These are phyloP conservation scores for Drosophila setifemur DNA, from an alignment of 1,140 invertebrate genomes.

Conservation along the genomic window DNA sequence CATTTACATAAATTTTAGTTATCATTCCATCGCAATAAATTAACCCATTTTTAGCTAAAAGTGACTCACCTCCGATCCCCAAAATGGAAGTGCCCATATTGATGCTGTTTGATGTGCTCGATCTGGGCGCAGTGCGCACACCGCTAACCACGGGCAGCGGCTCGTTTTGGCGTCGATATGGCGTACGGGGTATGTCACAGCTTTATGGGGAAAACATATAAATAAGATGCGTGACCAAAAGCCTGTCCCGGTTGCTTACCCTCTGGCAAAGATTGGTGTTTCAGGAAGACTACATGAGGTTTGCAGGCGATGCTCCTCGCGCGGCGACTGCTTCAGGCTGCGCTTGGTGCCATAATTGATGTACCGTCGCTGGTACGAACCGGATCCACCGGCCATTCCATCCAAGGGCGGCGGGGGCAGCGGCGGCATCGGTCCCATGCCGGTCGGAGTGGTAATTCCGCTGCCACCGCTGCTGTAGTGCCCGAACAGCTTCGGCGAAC, in stretches of 20 bases:
- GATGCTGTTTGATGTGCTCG: slow-evolving; percentile 85
- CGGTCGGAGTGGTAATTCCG: slow-evolving; percentile 82
- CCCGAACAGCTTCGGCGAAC: slow-evolving; percentile 80
- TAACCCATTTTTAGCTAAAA: not conserved
- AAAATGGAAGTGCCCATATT: slow-evolving; percentile 82
- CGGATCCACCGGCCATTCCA: slow-evolving; percentile 54
- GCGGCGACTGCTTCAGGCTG: slow-evolving; percentile 82
- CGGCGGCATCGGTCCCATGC: slow-evolving; percentile 83
- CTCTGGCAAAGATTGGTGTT: slow-evolving; percentile 91
- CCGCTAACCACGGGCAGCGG: slow-evolving; percentile 71
- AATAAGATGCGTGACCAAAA: no score
- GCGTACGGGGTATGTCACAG: slow-evolving; percentile 89
- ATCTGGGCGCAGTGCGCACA: slow-evolving; percentile 84
- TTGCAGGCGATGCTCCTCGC: slow-evolving; percentile 86
- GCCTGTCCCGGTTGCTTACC: slow-evolving; percentile 63
- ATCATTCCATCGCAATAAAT: not conserved
- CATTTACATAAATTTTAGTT: no score
- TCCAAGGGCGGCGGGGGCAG: slow-evolving; percentile 61
- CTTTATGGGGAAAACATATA: slow-evolving; percentile 34
- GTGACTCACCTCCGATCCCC: slow-evolving; percentile 69
- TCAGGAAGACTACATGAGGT: slow-evolving; percentile 92
- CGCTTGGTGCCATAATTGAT: slow-evolving; percentile 78
- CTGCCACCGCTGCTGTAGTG: slow-evolving; percentile 78
- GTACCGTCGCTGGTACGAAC: slow-evolving; percentile 83
- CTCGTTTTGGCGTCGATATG: slow-evolving; percentile 85